Evolutionary conservation across 2,113 vertebrate genomes (phyloP), one percentile per base, ranked within the genome.

Genomic region (Trematomus loennbergii): DNA sequence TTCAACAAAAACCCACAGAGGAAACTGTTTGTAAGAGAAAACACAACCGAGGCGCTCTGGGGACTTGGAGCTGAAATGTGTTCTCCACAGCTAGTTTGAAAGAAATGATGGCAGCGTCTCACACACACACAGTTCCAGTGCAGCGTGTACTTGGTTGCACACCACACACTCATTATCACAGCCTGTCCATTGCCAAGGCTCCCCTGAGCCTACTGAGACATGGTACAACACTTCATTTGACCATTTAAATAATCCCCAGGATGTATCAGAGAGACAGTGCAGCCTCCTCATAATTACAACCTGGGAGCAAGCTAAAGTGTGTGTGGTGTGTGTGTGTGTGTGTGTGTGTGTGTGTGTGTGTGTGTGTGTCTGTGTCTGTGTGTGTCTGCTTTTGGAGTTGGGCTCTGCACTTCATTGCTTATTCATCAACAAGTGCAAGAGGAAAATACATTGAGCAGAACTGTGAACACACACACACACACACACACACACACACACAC

Each of bases 151-250:
- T 63, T 64, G 22, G 20, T 29, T 49, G 22, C 45, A 52, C 45
- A 50, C 13, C n/a, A 13, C 53, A 76, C 48, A 76, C 16, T 54
- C 48, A 58, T 60, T 22, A 66, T 58, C 52, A 73, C 18, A 77
- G 33, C 52, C 5, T 61, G 72, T 82, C 78, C 53, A n/a, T n/a
- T n/a, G n/a, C n/a, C n/a, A n/a, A n/a, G n/a, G n/a, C n/a, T 79
- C 77, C 78, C n/a, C 70, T 62, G 83, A 76, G 76, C 60, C 62
- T 57, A 50, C 72, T 72, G 62, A 53, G 48, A 79, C 18, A n/a
- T 43, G 52, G 65, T 75, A 75, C 83, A 84, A n/a, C 85, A 83
- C 67, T 88, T 88, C 43, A 84, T 87, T 81, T 87, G 77, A 88
- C 79, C 71, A 65, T 85, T 87, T 87, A 88, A 85, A 91, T 83